A percentile compares a stretch with the other conserved stretches of the same genome.
phyloP scores from a whole-genome alignment of 2,797 vertebrate species.

The Nyctalus aviator region DNA sequence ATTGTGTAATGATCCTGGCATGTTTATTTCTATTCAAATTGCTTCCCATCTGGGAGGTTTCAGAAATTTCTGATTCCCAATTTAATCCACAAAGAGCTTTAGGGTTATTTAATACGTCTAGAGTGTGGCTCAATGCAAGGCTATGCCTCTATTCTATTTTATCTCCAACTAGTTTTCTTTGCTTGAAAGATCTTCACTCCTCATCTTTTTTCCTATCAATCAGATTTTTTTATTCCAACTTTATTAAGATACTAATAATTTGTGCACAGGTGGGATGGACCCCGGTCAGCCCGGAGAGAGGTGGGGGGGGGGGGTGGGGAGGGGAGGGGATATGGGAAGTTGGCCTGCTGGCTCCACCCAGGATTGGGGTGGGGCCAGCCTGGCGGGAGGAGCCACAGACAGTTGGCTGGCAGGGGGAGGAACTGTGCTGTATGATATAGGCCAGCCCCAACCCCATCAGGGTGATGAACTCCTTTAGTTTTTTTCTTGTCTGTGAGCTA shows the following conservation, averaged over 20 bases:
- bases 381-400: too few relatives aligned
- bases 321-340: too few relatives aligned
- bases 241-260: background rate
- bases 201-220: background rate
- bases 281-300: too few relatives aligned
- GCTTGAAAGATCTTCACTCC: background rate
- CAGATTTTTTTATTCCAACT: background rate
- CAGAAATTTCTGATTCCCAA: background rate
- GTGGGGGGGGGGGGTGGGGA: too few relatives aligned
- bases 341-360: too few relatives aligned
- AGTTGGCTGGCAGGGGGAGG: too few relatives aligned
- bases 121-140: background rate
- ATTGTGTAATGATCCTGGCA: background rate
- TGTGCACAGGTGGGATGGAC: too few relatives aligned
- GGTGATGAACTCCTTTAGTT: too few relatives aligned
- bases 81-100: background rate
- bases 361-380: too few relatives aligned
- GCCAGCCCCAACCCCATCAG: rapidly evolving
- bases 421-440: rapidly evolving
- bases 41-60: background rate
- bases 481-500: too few relatives aligned
- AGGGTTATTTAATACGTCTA: background rate
- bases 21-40: background rate
- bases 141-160: background rate
- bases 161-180: background rate